Base-by-base conservation (phyloP, 2,888 invertebrate genomes). In the Abrostola triplasia region DNA sequence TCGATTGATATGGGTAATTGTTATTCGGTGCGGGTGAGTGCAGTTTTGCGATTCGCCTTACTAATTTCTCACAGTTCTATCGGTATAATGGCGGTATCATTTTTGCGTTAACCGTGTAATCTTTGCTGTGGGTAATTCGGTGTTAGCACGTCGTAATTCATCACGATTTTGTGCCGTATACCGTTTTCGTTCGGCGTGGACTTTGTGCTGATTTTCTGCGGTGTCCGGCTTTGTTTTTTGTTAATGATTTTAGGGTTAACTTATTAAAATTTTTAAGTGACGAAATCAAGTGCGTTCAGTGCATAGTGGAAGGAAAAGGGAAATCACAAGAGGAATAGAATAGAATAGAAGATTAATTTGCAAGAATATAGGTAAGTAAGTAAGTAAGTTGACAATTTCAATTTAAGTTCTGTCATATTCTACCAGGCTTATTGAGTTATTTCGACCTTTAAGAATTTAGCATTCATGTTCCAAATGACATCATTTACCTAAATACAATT, bases 131-230 rank as follows among this genome's bases (percentile, higher is more conserved):
- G 66, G 81, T 86, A 87, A 88, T 88, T 84, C 79, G 72, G 75
- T 81, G 85, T 87, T 88, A 77, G 86, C 85, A 88, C 86, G 78
- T 88, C 86, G 85, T 88, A 88, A 87, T 87, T 88, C 83, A 86
- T 79, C 83, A 82, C 81, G 81, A 82, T 76, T 78, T 73, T 72
- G 67, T 64, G 50, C 53, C 55, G 66, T 68, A 40, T 71, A 80
- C 80, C 67, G 78, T 71, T 76, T 80, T 47, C 64, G 70, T 77
- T 74, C 61, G 55, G 44, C 24, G 55, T 47, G 42, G 37, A 62
- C 12, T 52, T 50, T 38, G 38, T 37, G 38, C 41, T 7, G 37
- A 12, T 52, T 63, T 71, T 67, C 65, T 69, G 42, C 12, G 42
- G 49, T 58, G 35, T 36, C 8, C 10, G n/a, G 36, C 35, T 57